Evolutionary conservation across 2,797 vertebrate genomes (phyloP).

Genomic region (Siniperca scherzeri): DNA sequence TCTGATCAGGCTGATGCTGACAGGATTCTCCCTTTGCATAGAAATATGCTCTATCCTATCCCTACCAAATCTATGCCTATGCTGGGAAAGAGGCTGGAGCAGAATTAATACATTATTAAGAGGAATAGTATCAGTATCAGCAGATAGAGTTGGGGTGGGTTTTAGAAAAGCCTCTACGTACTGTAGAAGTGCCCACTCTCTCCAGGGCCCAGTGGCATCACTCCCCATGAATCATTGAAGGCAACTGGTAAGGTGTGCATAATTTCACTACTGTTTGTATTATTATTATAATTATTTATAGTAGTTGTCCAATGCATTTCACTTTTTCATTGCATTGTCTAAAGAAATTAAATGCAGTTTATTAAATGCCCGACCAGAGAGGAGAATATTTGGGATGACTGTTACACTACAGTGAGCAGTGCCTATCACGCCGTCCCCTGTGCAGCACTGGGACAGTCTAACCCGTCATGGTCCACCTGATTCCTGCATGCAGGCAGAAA

Average conservation of each 20-base stretch:
- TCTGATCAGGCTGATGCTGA: no score
- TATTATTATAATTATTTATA: background rate
- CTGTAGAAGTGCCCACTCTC: background rate
- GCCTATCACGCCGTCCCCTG: no score
- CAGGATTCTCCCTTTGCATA: no score
- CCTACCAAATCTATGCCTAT: no score
- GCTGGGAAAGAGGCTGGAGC: background rate
- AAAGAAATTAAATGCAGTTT: background rate
- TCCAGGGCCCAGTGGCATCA: background rate
- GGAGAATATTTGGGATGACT: no score
- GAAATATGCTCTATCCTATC: no score
- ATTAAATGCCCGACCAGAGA: no score
- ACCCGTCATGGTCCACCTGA: no score
- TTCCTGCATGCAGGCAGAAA: no score
- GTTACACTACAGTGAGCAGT: no score
- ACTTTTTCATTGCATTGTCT: background rate
- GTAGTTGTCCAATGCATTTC: background rate
- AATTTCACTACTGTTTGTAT: background rate
- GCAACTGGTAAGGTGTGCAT: background rate
- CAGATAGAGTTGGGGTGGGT: background rate
- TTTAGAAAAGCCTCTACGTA: background rate
- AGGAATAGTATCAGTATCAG: background rate
- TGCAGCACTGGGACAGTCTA: no score
- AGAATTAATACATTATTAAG: background rate
- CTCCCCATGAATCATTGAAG: background rate